Evolutionary conservation across 2,113 vertebrate species (phyloP).

Genomic region (Melanotaenia duboulayi): DNA sequence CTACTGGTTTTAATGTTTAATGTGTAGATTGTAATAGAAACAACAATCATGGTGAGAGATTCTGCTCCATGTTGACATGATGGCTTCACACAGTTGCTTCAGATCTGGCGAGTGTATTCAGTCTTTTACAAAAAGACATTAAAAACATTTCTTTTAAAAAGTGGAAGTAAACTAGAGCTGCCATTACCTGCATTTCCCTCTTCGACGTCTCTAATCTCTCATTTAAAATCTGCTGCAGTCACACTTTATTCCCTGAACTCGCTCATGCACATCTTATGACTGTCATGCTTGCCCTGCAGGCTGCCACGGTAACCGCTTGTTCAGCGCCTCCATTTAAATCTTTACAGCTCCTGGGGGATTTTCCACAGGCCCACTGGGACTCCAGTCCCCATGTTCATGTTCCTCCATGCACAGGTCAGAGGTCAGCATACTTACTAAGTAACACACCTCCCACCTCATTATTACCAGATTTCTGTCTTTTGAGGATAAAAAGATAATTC

Average conservation of each 20-base stretch:
- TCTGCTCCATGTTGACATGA: too few species aligned
- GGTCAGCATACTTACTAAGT: not conserved
- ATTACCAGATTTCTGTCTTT: not conserved
- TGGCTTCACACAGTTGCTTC: too few species aligned
- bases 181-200: not conserved
- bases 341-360: not conserved
- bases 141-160: too few species aligned
- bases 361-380: not conserved
- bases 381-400: not conserved
- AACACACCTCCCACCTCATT: too few species aligned
- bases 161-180: not conserved
- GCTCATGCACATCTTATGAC: conserved; percentile 27
- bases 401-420: not conserved
- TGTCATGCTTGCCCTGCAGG: conserved; percentile 11
- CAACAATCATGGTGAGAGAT: too few species aligned
- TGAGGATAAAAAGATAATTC: not conserved
- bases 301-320: not conserved
- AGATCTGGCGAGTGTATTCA: too few species aligned
- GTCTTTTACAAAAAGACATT: too few species aligned
- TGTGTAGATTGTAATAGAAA: too few species aligned
- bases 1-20: too few species aligned
- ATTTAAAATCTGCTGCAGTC: not conserved
- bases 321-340: not conserved
- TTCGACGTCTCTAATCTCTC: not conserved
- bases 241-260: not conserved